Percentiles rank a stretch among this genome's conserved stretches.
These are phyloP conservation scores for Pitangus sulphuratus DNA, from an alignment of 2,797 vertebrate species.

Conservation along the genomic window DNA sequence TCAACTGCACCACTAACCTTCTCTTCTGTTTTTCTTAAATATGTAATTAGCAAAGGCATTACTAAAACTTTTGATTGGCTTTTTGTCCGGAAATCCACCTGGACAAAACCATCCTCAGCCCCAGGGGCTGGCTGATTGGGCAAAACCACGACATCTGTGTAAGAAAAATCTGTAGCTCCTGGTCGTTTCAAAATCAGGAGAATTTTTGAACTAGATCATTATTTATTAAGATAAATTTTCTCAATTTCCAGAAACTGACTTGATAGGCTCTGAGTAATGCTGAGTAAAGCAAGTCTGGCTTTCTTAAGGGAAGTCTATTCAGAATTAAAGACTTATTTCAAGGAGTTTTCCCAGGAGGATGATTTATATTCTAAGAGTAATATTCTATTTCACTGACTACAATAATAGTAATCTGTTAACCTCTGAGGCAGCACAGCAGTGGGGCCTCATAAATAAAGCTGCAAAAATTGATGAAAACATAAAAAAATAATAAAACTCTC, in stretches of 20 bases:
- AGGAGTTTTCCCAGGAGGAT: neutral
- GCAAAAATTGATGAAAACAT: slow-evolving; percentile 11
- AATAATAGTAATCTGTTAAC: slow-evolving; percentile 24
- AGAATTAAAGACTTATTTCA: neutral
- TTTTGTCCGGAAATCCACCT: too few relatives aligned
- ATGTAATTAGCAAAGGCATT: too few relatives aligned
- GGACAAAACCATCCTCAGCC: too few relatives aligned
- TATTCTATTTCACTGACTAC: slow-evolving; percentile 15
- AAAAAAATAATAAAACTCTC: neutral
- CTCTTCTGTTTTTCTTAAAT: too few relatives aligned
- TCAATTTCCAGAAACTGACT: neutral
- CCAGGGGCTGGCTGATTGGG: too few relatives aligned
- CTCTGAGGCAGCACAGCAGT: neutral
- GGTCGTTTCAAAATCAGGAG: neutral
- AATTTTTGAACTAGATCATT: neutral
- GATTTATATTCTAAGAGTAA: neutral
- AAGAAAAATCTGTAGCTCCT: neutral
- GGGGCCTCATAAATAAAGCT: neutral
- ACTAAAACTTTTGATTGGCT: too few relatives aligned
- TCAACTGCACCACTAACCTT: too few relatives aligned
- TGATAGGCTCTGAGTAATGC: neutral
- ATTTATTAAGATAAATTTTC: neutral
- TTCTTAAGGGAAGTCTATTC: neutral
- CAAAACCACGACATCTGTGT: neutral
- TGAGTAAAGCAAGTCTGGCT: neutral